Percentiles rank a stretch among this genome's conserved stretches.
Conservation (phyloP, 2,888 invertebrate genomes). For the Volucella inflata region DNA sequence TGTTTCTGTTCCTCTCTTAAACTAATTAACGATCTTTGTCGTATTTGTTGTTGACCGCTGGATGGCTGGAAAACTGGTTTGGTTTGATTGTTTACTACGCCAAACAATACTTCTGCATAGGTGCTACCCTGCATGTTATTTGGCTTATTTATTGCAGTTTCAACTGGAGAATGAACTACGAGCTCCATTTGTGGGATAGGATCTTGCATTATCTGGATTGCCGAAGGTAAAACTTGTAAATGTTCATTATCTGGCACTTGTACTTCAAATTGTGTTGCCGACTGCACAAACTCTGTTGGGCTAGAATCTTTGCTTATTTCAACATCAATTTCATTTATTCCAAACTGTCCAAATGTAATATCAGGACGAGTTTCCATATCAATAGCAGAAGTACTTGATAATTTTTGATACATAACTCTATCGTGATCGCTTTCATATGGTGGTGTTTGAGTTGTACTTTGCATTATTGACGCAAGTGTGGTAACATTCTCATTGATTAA, state of each 20-base stretch:
- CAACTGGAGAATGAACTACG: conserved; percentile 47
- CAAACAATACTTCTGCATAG: conserved; percentile 82
- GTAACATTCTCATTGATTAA: conserved; percentile 78
- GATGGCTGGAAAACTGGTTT: conserved; percentile 85
- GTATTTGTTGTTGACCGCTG: conserved; percentile 82
- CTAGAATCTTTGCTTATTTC: conserved; percentile 78
- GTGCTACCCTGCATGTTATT: conserved; percentile 75
- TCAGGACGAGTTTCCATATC: conserved; percentile 80
- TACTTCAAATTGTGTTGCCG: not conserved
- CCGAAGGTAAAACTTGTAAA: conserved; percentile 11
- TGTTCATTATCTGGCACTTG: conserved; percentile 13
- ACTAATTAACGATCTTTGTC: conserved; percentile 73
- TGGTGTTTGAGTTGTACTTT: conserved; percentile 74
- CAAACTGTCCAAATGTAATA: conserved; percentile 82
- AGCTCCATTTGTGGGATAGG: conserved; percentile 39
- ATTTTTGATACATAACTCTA: conserved; percentile 11
- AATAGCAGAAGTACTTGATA: conserved; percentile 18
- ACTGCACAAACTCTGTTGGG: conserved; percentile 24
- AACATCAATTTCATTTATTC: conserved; percentile 81
- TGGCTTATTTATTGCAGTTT: conserved; percentile 33
- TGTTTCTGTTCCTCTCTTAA: conserved; percentile 71
- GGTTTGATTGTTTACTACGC: conserved; percentile 70
- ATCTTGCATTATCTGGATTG: conserved; percentile 47
- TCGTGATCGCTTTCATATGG: conserved; percentile 14
- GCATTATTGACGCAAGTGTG: conserved; percentile 78